A percentile compares a stretch with the other conserved stretches of the same genome.
Evolutionary conservation across 1,140 invertebrate genomes (phyloP).

Genomic region (Drosophila elegans): DNA sequence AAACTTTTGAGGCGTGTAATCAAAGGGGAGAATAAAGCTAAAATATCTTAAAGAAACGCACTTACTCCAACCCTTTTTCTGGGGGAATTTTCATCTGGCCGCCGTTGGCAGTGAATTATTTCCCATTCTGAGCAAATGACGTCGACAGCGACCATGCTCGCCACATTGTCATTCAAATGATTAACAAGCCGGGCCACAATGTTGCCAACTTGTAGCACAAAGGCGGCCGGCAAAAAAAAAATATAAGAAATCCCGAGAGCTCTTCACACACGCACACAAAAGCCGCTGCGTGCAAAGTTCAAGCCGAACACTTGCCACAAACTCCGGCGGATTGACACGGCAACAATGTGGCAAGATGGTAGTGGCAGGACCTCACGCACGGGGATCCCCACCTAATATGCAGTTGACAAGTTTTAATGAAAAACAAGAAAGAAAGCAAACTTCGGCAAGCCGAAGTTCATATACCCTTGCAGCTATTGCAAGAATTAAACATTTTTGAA

Average conservation of each 20-base stretch:
- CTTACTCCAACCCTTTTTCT: neutral
- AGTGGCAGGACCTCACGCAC: conserved; percentile 21
- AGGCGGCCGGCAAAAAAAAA: conserved; percentile 13
- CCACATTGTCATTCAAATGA: conserved; percentile 64
- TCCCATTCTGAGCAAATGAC: conserved; percentile 24
- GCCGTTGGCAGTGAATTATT: conserved; percentile 46
- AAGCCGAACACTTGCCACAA: conserved; percentile 58
- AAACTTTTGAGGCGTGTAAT: conserved; percentile 29
- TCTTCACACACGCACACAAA: conserved; percentile 30
- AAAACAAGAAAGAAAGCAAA: too few relatives aligned
- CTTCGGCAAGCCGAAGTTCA: too few relatives aligned
- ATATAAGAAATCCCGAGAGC: conserved; percentile 21
- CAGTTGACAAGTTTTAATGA: conserved; percentile 61
- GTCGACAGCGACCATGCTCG: conserved; percentile 12
- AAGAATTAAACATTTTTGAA: too few relatives aligned
- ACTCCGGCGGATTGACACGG: conserved; percentile 57
- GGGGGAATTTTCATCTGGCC: conserved; percentile 13
- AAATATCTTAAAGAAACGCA: conserved; percentile 21
- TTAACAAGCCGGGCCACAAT: conserved; percentile 56
- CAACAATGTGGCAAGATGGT: conserved; percentile 60
- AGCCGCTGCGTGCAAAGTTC: conserved; percentile 62
- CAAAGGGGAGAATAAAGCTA: conserved; percentile 23
- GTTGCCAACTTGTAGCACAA: conserved; percentile 30
- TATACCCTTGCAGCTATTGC: too few relatives aligned
- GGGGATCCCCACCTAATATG: conserved; percentile 35